Percentiles rank a stretch among this genome's conserved stretches.
Evolutionary conservation across 1,140 invertebrate species (phyloP).

Genomic region (Andrena cerasifolii): DNA sequence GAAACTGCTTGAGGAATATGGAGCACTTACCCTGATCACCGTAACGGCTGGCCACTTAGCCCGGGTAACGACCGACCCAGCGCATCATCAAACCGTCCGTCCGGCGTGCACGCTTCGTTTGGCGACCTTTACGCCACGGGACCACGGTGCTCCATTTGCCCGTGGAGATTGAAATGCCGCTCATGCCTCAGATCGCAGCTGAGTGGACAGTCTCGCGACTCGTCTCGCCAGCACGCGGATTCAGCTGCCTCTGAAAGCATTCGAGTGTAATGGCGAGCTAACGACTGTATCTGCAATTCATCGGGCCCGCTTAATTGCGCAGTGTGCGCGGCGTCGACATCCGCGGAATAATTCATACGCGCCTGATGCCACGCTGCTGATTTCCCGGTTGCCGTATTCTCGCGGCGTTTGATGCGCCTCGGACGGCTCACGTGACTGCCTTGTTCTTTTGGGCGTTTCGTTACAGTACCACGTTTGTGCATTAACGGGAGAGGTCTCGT

Average conservation of each 20-base stretch:
- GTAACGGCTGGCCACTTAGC: slow-evolving; percentile 72
- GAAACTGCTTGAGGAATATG: slow-evolving; percentile 68
- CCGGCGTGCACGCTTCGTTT: slow-evolving; percentile 45
- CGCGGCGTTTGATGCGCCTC: neutral
- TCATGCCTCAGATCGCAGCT: slow-evolving; percentile 35
- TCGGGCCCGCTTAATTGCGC: slow-evolving; percentile 51
- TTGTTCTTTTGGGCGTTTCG: no score
- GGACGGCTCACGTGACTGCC: neutral
- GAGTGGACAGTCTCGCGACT: slow-evolving; percentile 21
- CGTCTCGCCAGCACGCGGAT: neutral
- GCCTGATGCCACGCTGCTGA: neutral
- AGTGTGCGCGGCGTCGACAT: slow-evolving; percentile 49
- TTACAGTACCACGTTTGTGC: no score
- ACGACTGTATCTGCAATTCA: slow-evolving; percentile 60
- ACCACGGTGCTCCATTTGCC: slow-evolving; percentile 65
- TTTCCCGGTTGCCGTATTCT: slow-evolving; percentile 22
- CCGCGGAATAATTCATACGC: slow-evolving; percentile 43
- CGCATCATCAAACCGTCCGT: slow-evolving; percentile 60
- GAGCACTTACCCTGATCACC: slow-evolving; percentile 70
- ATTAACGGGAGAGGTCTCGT: no score
- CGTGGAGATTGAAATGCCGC: slow-evolving; percentile 64
- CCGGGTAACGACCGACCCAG: slow-evolving; percentile 69
- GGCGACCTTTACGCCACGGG: slow-evolving; percentile 66
- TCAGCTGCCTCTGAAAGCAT: slow-evolving; percentile 51
- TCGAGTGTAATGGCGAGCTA: slow-evolving; percentile 55